phyloP scores from a whole-genome alignment of 2,797 vertebrate species.

The Argya squamiceps region DNA sequence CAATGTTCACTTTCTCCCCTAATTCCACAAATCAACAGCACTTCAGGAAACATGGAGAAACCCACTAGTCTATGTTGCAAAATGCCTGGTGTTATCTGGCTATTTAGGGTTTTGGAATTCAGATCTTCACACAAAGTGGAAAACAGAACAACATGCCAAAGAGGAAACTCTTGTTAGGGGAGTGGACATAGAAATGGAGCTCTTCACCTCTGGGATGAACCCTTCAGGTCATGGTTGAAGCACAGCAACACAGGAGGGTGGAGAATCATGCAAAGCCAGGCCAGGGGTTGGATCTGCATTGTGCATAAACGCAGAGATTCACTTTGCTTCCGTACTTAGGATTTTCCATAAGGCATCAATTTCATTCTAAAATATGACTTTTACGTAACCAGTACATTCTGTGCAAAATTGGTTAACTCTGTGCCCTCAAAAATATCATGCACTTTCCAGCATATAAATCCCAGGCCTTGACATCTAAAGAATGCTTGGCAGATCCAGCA shows the following conservation, averaged over 20 bases:
- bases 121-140: background rate
- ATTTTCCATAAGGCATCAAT: background rate
- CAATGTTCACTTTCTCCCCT: background rate
- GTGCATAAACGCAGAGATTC: background rate
- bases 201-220: background rate
- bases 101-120: background rate
- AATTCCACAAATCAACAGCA: background rate
- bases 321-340: background rate
- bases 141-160: background rate
- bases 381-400: conserved; percentile 1
- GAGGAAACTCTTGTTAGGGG: background rate
- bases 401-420: conserved; percentile 48
- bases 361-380: background rate
- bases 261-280: background rate
- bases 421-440: conserved; percentile 49
- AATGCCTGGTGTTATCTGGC: background rate
- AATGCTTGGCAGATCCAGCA: conserved; percentile 72
- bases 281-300: background rate
- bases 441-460: conserved; percentile 70
- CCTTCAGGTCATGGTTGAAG: background rate
- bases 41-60: background rate
- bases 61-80: background rate
- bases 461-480: conserved; percentile 67
- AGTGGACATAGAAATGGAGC: background rate
- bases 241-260: background rate